Conservation (phyloP, 2,888 invertebrate species). For the Clanis bilineata region DNA sequence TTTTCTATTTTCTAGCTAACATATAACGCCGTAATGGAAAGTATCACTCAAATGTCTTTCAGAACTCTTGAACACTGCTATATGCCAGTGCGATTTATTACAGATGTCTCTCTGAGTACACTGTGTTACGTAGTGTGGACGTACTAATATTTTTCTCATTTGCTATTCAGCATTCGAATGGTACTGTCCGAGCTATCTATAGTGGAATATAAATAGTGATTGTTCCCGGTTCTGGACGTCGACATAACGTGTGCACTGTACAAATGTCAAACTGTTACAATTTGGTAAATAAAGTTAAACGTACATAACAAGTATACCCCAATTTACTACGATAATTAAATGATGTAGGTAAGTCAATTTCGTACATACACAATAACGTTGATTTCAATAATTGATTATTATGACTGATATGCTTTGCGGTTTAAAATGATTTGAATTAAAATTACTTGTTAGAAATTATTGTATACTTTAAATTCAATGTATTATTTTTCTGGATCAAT, state of each 20-base stretch:
- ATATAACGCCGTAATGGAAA: not conserved
- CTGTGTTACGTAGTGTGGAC: constrained; percentile 26
- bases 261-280: constrained; percentile 31
- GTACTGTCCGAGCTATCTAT: constrained; percentile 59
- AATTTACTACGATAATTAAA: not conserved
- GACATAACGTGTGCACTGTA: constrained; percentile 47
- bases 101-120: constrained; percentile 7
- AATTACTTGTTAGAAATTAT: no score
- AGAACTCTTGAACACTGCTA: not conserved
- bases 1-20: constrained; percentile 3
- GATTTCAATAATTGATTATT: no score
- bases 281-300: not conserved
- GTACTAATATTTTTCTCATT: constrained; percentile 67
- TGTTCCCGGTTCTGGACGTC: constrained; percentile 45
- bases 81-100: constrained; percentile 20
- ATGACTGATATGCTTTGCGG: not conserved
- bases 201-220: constrained; percentile 63
- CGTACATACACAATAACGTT: not conserved
- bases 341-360: not conserved
- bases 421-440: not conserved
- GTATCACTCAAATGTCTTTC: not conserved
- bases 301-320: not conserved
- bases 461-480: no score
- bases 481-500: not conserved
- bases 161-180: constrained; percentile 61